Base-by-base conservation (phyloP, 2,113 vertebrate genomes). In the Corythornis vintsioides region DNA sequence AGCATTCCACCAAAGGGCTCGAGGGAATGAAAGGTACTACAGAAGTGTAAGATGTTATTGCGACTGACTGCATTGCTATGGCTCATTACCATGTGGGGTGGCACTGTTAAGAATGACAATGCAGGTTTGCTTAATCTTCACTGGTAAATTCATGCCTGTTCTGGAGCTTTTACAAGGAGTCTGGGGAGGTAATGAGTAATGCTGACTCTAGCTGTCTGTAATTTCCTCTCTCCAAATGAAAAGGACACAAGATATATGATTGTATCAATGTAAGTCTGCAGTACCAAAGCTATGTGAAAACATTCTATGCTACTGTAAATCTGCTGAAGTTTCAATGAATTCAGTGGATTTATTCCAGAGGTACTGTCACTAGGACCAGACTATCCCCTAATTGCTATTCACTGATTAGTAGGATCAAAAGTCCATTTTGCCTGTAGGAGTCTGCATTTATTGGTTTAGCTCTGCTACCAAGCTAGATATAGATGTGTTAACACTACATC, bases 101-200 rank as follows among this genome's bases (percentile, higher is more conserved):
- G 35, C 75, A 45, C 19, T 79, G 69, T 87, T 84, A 59, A 61
- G 60, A 40, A 67, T 14, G 45, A 56, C 38, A 60, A 2, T 16
- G 56, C 47, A 80, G 42, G 25, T 79, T 94, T 92, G 55, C 31
- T 93, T 76, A 90, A 86, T 56, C 47, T 90, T 81, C 48, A 47
- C 48, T 63, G 66, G 47, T 69, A 55, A 88, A 92, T 42, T 79
- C 22, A 21, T 69, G 42, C 10, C 47, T 63, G 17, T 53, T 59
- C 35, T 65, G 61, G 64, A 92, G 53, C 35, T 88, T 81, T 86
- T 79, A 45, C 1, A 2, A 12, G 57, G 21, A 55, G 8, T 70
- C 25, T 89, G 59, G 19, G 59, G 26, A 91, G 40, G 20, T 72
- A 48, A 80, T 74, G 56, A 88, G 61, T 69, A 80, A 55, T n/a